Evolutionary conservation across 2,113 vertebrate species (phyloP), one percentile per base, ranked within the genome.

Genomic region (Sinocyclocheilus anshuiensis): DNA sequence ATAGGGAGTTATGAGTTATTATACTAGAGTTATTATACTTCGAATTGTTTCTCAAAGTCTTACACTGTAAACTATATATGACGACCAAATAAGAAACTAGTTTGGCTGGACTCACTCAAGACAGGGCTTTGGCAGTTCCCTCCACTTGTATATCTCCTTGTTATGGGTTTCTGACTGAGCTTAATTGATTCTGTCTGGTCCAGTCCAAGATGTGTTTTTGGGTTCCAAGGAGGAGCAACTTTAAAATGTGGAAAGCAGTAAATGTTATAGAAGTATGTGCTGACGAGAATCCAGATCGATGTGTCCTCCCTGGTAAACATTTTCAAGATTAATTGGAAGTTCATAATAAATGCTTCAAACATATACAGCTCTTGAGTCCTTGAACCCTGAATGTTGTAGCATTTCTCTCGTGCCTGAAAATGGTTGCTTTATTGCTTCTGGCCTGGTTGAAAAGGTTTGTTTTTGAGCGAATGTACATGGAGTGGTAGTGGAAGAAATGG

Each of bases 271-370:
- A 88, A 74, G 87, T 91, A 87, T 93, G 92, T 91, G 87, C 87
- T 90, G 89, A 89, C 87, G 86, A 87, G 87, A 86, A 81, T 86
- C 87, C 13, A 84, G 87, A 93, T 93, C 85, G 86, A 91, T 93
- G 88, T 82, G 78, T 90, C 86, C 84, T 84, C 90, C 87, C 77
- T 71, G 76, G 86, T 91, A 92, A 91, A 91, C 85, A 71, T 90
- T 94, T 93, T 92, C 78, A 61, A 85, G 86, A 89, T 90, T 92
- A 92, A 90, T 91, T 86, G 77, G 86, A 80, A 42, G 33, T 86
- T 88, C 77, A 78, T 90, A 90, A 91, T 90, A 89, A 92, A 90
- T 85, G 84, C 59, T 77, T 89, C 85, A 89, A 88, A 81, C 81
- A 83, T 77, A 61, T 83, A 84, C 83, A 45, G 77, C 65, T 65